A percentile compares a stretch with the other conserved stretches of the same genome.
These are phyloP conservation scores for Pithys albifrons DNA, from an alignment of 2,113 vertebrate genomes.

Conservation along the genomic window DNA sequence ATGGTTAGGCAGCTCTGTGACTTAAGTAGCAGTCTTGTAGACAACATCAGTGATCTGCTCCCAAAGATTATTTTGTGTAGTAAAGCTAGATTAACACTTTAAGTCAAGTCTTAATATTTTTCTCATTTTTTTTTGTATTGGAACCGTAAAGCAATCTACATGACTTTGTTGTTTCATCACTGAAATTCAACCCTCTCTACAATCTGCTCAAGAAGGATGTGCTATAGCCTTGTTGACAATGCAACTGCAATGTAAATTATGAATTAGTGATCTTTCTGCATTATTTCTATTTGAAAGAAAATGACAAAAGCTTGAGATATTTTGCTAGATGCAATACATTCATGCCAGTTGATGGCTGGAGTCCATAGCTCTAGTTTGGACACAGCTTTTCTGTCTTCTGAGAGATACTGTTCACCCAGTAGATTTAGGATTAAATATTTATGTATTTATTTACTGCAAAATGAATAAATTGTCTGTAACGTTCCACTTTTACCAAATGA, in stretches of 20 bases:
- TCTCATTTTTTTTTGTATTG: neutral
- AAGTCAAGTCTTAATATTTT: neutral
- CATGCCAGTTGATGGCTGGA: neutral
- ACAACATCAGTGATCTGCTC: neutral
- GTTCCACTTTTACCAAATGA: constrained; percentile 9
- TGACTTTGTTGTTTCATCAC: neutral
- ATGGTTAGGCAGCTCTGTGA: neutral
- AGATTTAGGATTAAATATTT: neutral
- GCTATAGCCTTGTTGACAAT: neutral
- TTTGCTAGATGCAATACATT: neutral
- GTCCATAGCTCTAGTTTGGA: neutral
- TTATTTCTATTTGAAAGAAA: neutral
- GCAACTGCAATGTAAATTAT: neutral
- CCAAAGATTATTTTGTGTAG: neutral
- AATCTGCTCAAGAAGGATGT: neutral
- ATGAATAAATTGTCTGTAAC: neutral
- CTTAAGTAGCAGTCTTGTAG: neutral
- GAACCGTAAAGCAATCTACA: neutral
- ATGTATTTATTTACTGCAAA: neutral
- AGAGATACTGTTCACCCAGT: neutral
- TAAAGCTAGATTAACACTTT: neutral
- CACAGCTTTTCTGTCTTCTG: neutral
- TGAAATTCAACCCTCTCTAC: neutral
- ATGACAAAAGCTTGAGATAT: neutral
- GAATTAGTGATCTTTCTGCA: neutral